A percentile compares a stretch with the other conserved stretches of the same genome.
These are phyloP conservation scores for Paramuricea clavata DNA, from an alignment of 92 coral and sea anemone genomes.

Conservation along the genomic window DNA sequence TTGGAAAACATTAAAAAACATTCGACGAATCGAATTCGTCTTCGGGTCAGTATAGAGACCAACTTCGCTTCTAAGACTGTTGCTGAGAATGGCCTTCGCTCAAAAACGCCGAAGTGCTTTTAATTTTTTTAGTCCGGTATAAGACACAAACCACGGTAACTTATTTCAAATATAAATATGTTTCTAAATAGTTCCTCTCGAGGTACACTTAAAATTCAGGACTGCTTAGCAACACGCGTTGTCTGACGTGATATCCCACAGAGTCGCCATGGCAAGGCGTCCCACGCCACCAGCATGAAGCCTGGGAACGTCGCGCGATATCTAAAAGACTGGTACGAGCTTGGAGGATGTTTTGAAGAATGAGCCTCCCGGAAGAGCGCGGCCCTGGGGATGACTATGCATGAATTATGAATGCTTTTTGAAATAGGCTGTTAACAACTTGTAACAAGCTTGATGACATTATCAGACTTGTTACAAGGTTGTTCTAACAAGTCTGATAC, in stretches of 20 bases:
- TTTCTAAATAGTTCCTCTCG: neutral
- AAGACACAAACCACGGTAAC: too few relatives aligned
- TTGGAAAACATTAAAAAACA: too few relatives aligned
- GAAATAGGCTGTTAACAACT: neutral
- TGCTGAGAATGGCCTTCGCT: too few relatives aligned
- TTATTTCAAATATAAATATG: too few relatives aligned
- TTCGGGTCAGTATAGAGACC: too few relatives aligned
- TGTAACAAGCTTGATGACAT: too few relatives aligned
- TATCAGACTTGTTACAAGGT: too few relatives aligned
- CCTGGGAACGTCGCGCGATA: constrained; percentile 28
- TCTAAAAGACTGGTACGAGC: neutral
- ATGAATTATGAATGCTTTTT: constrained; percentile 8
- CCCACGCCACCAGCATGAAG: constrained; percentile 30
- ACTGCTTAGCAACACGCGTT: neutral
- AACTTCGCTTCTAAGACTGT: too few relatives aligned
- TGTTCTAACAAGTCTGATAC: too few relatives aligned
- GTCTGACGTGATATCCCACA: neutral
- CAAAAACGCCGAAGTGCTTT: too few relatives aligned
- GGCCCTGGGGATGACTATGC: neutral
- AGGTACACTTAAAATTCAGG: neutral
- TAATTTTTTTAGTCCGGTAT: too few relatives aligned
- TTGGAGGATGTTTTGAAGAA: neutral
- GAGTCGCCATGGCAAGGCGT: neutral
- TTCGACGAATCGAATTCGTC: too few relatives aligned
- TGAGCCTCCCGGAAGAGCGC: neutral